These are phyloP conservation scores for Lepidurus arcticus DNA, from an alignment of 1,140 invertebrate species.

Conservation along the genomic window DNA sequence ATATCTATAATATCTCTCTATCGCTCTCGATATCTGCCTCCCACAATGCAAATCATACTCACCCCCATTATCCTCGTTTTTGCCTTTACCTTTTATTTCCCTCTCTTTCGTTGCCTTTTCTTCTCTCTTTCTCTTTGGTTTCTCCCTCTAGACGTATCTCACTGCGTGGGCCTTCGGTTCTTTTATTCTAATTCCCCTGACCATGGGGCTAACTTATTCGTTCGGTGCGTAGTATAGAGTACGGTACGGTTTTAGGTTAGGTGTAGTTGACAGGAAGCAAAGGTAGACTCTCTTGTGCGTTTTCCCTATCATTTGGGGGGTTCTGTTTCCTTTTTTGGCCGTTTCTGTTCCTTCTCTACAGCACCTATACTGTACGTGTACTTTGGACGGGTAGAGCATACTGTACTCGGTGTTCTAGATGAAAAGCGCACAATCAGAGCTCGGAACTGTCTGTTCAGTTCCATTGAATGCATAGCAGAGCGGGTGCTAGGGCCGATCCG, in stretches of 20 bases:
- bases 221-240: background rate
- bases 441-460: background rate
- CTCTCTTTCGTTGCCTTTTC: background rate
- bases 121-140: background rate
- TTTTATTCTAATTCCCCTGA: constrained; percentile 19
- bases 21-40: background rate
- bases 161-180: constrained; percentile 16
- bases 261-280: background rate
- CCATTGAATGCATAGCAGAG: background rate
- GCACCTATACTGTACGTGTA: background rate
- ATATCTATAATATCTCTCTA: background rate
- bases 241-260: background rate
- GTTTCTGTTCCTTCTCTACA: background rate
- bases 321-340: background rate
- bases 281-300: background rate
- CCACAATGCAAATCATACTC: constrained; percentile 1
- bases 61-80: background rate
- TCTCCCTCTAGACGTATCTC: background rate
- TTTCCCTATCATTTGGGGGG: background rate
- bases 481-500: background rate
- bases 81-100: background rate
- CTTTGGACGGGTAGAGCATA: background rate
- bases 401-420: background rate
- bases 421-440: constrained; percentile 4
- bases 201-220: constrained; percentile 6